These are phyloP conservation scores for Operophtera brumata DNA, from an alignment of 2,888 invertebrate species.

Conservation along the genomic window DNA sequence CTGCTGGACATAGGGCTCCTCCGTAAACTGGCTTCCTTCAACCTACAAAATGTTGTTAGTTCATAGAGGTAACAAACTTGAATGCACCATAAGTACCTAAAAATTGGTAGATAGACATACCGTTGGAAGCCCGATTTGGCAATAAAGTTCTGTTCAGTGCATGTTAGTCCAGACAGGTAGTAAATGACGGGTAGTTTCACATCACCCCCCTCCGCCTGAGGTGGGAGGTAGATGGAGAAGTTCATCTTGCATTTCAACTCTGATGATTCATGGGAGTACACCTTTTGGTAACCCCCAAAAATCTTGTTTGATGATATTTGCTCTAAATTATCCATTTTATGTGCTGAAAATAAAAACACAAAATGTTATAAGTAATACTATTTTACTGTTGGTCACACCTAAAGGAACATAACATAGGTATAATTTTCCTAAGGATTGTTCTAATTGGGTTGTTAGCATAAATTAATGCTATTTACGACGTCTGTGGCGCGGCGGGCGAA, in stretches of 20 bases:
- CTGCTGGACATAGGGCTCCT: no score
- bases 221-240: constrained; percentile 94
- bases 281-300: constrained; percentile 92
- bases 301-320: constrained; percentile 85
- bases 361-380: no score
- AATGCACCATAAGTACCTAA: no score
- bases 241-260: constrained; percentile 94
- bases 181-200: constrained; percentile 90
- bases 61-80: no score
- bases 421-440: no score
- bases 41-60: no score
- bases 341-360: constrained; percentile 29
- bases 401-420: no score
- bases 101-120: constrained; percentile 39
- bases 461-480: no score
- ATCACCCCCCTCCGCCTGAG: constrained; percentile 83
- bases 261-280: constrained; percentile 89
- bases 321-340: constrained; percentile 75
- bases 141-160: constrained; percentile 97
- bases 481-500: no score
- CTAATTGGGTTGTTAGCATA: no score
- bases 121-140: constrained; percentile 97
- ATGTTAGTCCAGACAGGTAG: constrained; percentile 95
- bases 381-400: not conserved
- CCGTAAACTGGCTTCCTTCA: no score